Conservation (phyloP, 2,888 invertebrate genomes). For the Bibio marci region DNA sequence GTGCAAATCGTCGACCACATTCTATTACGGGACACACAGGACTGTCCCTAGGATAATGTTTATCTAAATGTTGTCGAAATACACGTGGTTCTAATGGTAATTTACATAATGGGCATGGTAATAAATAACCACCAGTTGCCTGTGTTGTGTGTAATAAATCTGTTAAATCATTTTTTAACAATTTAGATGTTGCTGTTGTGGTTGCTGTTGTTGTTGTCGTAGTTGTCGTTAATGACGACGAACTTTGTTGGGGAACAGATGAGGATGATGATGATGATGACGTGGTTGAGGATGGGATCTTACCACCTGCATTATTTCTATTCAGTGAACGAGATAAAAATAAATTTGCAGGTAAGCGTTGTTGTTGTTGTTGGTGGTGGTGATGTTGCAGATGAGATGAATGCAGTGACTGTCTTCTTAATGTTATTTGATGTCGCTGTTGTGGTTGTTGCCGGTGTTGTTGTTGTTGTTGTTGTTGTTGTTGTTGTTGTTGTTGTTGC, state of each 20-base stretch:
- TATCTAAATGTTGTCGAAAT: slow-evolving; percentile 57
- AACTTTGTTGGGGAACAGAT: neutral
- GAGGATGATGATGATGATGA: neutral
- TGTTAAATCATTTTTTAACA: slow-evolving; percentile 19
- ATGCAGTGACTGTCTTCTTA: no score
- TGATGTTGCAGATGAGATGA: no score
- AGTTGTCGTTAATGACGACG: slow-evolving; percentile 7
- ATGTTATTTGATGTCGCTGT: slow-evolving; percentile 15
- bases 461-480: slow-evolving; percentile 12
- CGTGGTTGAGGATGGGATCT: no score
- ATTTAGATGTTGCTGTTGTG: slow-evolving; percentile 3
- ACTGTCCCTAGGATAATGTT: slow-evolving; percentile 72
- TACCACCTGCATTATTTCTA: no score
- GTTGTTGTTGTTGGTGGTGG: slow-evolving; percentile 19
- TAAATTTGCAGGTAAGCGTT: slow-evolving; percentile 27
- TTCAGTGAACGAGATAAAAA: slow-evolving; percentile 26
- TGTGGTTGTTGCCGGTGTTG: no score
- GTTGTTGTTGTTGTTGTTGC: slow-evolving; percentile 18
- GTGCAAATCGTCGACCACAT: slow-evolving; percentile 59
- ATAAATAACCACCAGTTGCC: slow-evolving; percentile 23
- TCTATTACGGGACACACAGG: slow-evolving; percentile 61
- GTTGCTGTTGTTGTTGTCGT: slow-evolving; percentile 7
- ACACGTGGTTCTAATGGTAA: slow-evolving; percentile 42
- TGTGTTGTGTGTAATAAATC: slow-evolving; percentile 25
- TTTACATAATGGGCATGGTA: slow-evolving; percentile 58